A percentile compares a stretch with the other conserved stretches of the same genome.
Conservation (phyloP, 2,113 vertebrate species). For the Phrynocephalus versicolor region DNA sequence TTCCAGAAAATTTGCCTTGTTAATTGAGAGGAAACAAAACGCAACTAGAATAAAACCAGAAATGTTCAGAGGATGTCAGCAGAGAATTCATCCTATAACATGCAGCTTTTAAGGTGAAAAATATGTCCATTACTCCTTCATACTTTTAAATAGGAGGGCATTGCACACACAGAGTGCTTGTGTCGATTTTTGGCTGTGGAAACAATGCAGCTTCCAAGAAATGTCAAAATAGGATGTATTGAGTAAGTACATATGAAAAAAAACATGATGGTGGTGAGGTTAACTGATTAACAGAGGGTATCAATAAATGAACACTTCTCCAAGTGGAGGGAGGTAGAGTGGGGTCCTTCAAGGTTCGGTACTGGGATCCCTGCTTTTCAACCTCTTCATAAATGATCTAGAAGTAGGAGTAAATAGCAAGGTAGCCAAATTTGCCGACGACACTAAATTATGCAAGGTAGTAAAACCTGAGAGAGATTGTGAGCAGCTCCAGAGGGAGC, state of each 20-base stretch:
- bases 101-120: not conserved
- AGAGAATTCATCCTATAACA: not conserved
- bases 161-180: not conserved
- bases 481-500: too few species aligned
- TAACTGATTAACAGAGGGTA: too few species aligned
- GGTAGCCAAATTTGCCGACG: too few species aligned
- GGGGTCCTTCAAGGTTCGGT: not conserved
- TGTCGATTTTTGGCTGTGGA: not conserved
- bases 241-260: fast-evolving
- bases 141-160: not conserved
- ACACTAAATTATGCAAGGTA: too few species aligned
- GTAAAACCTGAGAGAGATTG: too few species aligned
- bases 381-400: too few species aligned
- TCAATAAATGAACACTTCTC: too few species aligned
- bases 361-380: fast-evolving
- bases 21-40: constrained; percentile 18
- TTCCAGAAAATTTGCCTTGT: not conserved
- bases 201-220: not conserved
- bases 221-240: not conserved
- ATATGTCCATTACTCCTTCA: fast-evolving
- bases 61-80: not conserved
- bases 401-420: too few species aligned
- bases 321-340: too few species aligned
- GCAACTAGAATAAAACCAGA: not conserved
- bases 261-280: not conserved